Conservation (phyloP, 2,888 invertebrate species). For the Chelonus formosanus region DNA sequence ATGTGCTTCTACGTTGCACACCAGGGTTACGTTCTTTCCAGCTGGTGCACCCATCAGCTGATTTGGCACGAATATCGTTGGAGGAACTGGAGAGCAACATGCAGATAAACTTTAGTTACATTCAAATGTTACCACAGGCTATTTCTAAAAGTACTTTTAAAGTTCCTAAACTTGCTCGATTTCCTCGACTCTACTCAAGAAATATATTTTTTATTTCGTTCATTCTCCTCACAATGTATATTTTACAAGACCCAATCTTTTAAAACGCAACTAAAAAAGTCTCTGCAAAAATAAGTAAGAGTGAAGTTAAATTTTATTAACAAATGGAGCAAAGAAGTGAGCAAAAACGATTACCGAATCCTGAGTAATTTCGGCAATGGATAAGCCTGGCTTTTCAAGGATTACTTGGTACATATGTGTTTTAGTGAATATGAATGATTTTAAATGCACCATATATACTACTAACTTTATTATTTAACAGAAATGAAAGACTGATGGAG, state of each 20-base stretch:
- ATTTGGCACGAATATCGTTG: slow-evolving; percentile 95
- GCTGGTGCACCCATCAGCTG: slow-evolving; percentile 91
- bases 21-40: slow-evolving; percentile 89
- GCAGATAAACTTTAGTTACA: slow-evolving; percentile 6
- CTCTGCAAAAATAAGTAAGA: no score
- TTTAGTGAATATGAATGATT: slow-evolving; percentile 3
- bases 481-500: no score
- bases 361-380: slow-evolving; percentile 25
- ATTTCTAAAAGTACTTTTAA: slow-evolving; percentile 11
- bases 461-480: neutral
- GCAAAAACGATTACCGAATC: slow-evolving; percentile 25
- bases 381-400: slow-evolving; percentile 20
- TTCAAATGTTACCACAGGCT: slow-evolving; percentile 1
- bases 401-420: slow-evolving; percentile 24
- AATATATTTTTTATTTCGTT: no score
- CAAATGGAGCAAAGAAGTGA: neutral
- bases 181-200: neutral
- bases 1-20: slow-evolving; percentile 92
- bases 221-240: no score
- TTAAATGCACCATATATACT: slow-evolving; percentile 5
- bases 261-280: no score
- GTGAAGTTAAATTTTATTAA: no score
- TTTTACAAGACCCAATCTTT: no score
- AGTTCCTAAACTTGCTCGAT: slow-evolving; percentile 5
- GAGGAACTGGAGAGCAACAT: slow-evolving; percentile 75